Conservation (phyloP, 2,888 invertebrate species). For the Acrocyrtus sp. region DNA sequence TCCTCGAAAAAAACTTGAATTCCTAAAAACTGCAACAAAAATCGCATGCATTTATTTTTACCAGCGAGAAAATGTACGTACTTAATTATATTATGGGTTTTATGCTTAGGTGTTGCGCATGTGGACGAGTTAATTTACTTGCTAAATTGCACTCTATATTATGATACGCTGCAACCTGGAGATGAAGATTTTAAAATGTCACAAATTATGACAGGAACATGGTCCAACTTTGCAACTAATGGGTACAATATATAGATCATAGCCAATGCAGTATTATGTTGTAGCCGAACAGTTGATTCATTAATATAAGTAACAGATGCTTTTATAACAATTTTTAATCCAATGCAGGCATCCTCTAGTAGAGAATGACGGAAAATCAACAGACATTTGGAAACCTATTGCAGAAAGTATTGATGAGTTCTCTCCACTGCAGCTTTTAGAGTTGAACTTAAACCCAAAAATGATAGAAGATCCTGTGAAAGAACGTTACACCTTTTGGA, state of each 20-base stretch:
- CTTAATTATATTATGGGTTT: not conserved
- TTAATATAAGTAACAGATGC: no score
- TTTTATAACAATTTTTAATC: not conserved
- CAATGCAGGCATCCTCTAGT: not conserved
- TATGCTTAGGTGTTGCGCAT: slow-evolving; percentile 40
- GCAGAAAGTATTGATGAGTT: slow-evolving; percentile 1
- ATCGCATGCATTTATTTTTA: not conserved
- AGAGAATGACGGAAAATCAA: not conserved
- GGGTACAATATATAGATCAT: no score
- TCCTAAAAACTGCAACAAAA: no score
- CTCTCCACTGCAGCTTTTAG: slow-evolving; percentile 19
- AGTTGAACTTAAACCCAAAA: slow-evolving; percentile 31
- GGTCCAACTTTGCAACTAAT: slow-evolving; percentile 56
- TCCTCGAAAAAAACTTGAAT: no score
- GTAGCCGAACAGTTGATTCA: not conserved
- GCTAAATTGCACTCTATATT: slow-evolving; percentile 47
- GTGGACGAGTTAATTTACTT: slow-evolving; percentile 55
- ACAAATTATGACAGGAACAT: slow-evolving; percentile 33
- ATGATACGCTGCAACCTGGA: slow-evolving; percentile 18
- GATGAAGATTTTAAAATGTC: slow-evolving; percentile 39
- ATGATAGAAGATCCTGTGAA: slow-evolving; percentile 45
- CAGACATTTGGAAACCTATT: slow-evolving; percentile 42
- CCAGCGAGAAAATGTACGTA: not conserved
- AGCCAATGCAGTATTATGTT: not conserved
- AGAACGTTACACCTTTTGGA: slow-evolving; percentile 42